A percentile compares a stretch with the other conserved stretches of the same genome.
Evolutionary conservation across 2,888 invertebrate genomes (phyloP).

Genomic region (Panzeria rudis): DNA sequence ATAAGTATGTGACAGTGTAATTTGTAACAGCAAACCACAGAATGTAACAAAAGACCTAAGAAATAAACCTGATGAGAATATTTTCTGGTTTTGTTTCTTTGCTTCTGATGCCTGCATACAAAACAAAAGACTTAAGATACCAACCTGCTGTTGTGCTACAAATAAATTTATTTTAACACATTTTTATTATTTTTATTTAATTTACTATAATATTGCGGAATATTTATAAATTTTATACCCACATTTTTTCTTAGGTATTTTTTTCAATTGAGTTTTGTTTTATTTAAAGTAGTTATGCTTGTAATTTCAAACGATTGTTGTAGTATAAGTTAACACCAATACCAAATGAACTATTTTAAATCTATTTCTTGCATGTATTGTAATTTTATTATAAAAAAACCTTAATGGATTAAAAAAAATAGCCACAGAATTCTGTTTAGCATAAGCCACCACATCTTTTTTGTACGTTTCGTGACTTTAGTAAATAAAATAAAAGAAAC

Average conservation of each 20-base stretch:
- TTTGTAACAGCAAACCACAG: constrained; percentile 45
- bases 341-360: constrained; percentile 22
- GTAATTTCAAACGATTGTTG: not conserved
- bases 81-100: constrained; percentile 5
- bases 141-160: constrained; percentile 53
- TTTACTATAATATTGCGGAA: constrained; percentile 61
- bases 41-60: constrained; percentile 54
- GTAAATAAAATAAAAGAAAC: constrained; percentile 50
- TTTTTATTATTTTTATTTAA: constrained; percentile 45
- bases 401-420: constrained; percentile 22
- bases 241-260: constrained; percentile 36
- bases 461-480: constrained; percentile 66
- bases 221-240: constrained; percentile 46
- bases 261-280: constrained; percentile 15
- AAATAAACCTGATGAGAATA: constrained; percentile 54
- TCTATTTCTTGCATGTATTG: constrained; percentile 5
- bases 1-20: constrained; percentile 24
- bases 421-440: constrained; percentile 41
- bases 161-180: constrained; percentile 48
- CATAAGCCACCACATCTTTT: constrained; percentile 51
- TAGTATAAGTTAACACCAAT: not conserved
- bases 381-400: constrained; percentile 8
- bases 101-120: not conserved
- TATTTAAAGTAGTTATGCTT: not conserved
- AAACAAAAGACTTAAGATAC: constrained; percentile 60